Evolutionary conservation across 35 echinoderm and acorn worm species (phyloP).

Genomic region (Eucidaris tribuloides): DNA sequence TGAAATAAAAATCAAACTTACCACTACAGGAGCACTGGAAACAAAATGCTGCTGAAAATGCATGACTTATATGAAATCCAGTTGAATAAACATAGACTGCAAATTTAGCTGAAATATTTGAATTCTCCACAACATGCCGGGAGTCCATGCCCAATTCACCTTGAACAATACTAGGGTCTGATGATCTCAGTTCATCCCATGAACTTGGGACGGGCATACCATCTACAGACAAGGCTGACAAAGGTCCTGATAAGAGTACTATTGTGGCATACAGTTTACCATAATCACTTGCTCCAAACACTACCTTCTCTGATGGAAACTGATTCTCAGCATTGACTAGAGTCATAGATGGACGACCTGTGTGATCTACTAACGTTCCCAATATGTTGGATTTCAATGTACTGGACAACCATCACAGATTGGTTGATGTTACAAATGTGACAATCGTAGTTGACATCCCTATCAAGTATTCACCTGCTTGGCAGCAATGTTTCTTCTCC

Average conservation of each 20-base stretch:
- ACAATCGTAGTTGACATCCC: background rate
- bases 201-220: no score
- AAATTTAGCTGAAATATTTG: no score
- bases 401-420: background rate
- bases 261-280: background rate
- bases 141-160: no score
- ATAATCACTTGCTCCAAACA: background rate
- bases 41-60: no score
- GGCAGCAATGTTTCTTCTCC: background rate
- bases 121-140: no score
- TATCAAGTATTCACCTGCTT: background rate
- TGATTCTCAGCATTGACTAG: background rate
- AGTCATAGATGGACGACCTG: background rate
- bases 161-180: no score
- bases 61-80: no score
- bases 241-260: background rate
- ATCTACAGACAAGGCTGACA: no score
- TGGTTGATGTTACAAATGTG: background rate
- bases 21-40: no score
- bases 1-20: no score
- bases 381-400: background rate
- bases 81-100: no score
- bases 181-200: no score
- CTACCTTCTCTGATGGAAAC: background rate
- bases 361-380: background rate